Evolutionary conservation across 2,888 invertebrate species (phyloP), one percentile per base, ranked within the genome.

Genomic region (Panopea generosa): DNA sequence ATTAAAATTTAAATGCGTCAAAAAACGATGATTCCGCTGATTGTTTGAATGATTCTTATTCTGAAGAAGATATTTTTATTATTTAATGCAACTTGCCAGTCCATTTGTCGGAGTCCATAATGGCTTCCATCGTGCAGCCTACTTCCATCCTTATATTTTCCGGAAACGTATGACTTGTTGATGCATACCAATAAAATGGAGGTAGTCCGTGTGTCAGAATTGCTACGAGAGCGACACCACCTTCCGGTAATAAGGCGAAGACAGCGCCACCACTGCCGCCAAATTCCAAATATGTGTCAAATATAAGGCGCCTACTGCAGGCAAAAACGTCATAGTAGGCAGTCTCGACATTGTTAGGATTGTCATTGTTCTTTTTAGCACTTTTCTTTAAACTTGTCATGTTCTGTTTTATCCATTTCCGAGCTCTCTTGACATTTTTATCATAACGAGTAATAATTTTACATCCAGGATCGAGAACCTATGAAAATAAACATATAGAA

Each of bases 301-400:
- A 52, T 20, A 52, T 52, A 16, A 52, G 52, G 7, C 52, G 52
- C 20, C 22, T 52, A 2, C 24, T 6, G 4, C 20, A 20, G 16
- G 16, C 52, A 20, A 52, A 24, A 22, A 52, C 52, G 24, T 52
- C 52, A 22, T 14, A 52, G 22, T 52, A 52, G 16, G 52, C 52
- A 14, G 52, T 20, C 6, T 52, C 52, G 26, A 52, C 22, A 22
- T 52, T 6, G 24, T 52, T 52, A 4, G 52, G 52, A 16, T 52
- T 52, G 20, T 52, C 52, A 16, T 52, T 52, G 24, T 24, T 3
- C 22, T 52, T 26, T 18, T 18, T 52, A 2, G 52, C 52, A 9
- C 6, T 52, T 52, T 52, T 52, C 52, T 52, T 52, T 7, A 52
- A 22, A 52, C 24, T 22, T 3, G 22, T 52, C 52, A 52, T 52